Conservation (phyloP, 53 echinoderm and acorn worm genomes). For the Echinometra lucunter region DNA sequence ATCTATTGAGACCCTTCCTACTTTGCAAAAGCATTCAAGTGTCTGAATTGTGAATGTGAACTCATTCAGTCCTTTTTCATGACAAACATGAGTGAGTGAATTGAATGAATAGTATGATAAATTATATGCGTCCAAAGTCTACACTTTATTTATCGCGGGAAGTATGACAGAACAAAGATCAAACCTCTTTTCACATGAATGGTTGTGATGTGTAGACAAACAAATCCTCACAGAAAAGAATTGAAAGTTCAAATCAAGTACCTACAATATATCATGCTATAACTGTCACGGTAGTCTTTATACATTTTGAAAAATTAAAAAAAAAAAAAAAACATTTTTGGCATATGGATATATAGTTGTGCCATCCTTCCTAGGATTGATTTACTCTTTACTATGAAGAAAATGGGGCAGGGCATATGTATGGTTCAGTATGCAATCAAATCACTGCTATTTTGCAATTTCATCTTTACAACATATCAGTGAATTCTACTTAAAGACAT, state of each 20-base stretch:
- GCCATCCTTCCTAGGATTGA: background rate
- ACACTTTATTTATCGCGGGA: background rate
- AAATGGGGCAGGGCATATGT: too few species aligned
- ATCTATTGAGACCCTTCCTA: background rate
- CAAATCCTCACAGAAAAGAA: background rate
- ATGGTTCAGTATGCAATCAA: too few species aligned
- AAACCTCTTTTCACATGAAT: background rate
- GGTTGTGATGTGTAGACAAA: background rate
- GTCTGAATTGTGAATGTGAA: background rate
- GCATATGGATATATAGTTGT: background rate
- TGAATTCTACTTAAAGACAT: too few species aligned
- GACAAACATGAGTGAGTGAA: background rate
- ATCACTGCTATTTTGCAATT: too few species aligned
- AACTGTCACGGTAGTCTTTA: background rate
- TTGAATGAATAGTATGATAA: conserved; percentile 21
- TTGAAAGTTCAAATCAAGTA: background rate
- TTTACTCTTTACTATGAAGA: background rate
- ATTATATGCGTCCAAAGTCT: conserved; percentile 5
- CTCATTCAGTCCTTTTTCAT: background rate
- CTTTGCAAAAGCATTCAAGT: background rate
- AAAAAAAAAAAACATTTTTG: background rate
- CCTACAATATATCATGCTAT: background rate
- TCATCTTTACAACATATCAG: too few species aligned
- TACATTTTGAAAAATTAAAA: background rate
- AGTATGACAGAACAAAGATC: background rate